A percentile compares a stretch with the other conserved stretches of the same genome.
These are phyloP conservation scores for Gnathonemus echidnorhynchus DNA, from an alignment of 2,113 vertebrate species.

Conservation along the genomic window DNA sequence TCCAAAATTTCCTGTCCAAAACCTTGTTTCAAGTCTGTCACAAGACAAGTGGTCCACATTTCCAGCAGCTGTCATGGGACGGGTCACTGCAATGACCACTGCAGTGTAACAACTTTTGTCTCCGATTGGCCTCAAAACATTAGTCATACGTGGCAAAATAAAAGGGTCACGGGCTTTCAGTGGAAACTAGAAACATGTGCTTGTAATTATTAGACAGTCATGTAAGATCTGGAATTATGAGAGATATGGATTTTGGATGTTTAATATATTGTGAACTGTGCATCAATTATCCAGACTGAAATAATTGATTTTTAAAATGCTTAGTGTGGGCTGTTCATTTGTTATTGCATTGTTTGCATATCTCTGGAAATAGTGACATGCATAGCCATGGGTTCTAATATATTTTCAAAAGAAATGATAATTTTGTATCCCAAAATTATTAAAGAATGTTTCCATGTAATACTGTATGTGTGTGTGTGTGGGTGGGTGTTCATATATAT, in stretches of 20 bases:
- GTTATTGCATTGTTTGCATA: not conserved
- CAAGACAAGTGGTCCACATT: slow-evolving; percentile 14
- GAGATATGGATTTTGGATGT: too few species aligned
- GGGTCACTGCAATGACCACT: not conserved
- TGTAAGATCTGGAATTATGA: too few species aligned
- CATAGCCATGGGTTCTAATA: too few species aligned
- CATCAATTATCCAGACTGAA: too few species aligned
- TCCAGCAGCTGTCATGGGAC: slow-evolving; percentile 15
- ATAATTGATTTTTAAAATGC: too few species aligned
- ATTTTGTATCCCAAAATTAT: too few species aligned
- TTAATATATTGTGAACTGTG: too few species aligned
- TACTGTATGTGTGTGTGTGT: too few species aligned
- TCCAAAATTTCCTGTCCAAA: not conserved
- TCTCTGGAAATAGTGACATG: not conserved
- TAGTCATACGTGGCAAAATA: not conserved
- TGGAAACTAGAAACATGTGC: not conserved
- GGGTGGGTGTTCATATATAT: too few species aligned
- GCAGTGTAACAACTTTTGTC: not conserved
- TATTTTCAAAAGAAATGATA: too few species aligned
- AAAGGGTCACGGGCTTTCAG: not conserved
- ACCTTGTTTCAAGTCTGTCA: not conserved
- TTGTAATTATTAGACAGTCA: not conserved
- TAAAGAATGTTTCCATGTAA: too few species aligned
- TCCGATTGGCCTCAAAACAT: not conserved
- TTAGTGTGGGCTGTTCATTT: not conserved